Percentiles rank a stretch among this genome's conserved stretches.
Conservation (phyloP, 2,113 vertebrate species). For the Phrynocephalus versicolor region DNA sequence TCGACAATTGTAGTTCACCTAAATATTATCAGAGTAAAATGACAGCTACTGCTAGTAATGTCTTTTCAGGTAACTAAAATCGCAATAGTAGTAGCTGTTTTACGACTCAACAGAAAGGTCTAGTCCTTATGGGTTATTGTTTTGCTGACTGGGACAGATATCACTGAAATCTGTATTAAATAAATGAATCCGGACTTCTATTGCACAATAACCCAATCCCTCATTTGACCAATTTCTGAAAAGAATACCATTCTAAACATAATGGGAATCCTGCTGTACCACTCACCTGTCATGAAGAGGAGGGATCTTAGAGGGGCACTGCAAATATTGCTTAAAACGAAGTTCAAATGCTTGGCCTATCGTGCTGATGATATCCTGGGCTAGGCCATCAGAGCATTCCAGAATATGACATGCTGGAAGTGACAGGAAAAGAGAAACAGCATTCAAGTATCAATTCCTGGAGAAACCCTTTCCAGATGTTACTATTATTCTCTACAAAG, state of each 20-base stretch:
- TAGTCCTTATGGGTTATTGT: not conserved
- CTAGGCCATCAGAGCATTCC: constrained; percentile 92
- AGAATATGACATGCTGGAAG: constrained; percentile 93
- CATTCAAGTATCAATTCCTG: not conserved
- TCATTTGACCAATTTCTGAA: not conserved
- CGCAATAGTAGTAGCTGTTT: not conserved
- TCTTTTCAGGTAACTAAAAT: not conserved
- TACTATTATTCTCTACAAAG: not conserved
- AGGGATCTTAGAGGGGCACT: constrained; percentile 89
- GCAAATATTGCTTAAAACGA: constrained; percentile 95
- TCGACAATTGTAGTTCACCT: not conserved
- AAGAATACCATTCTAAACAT: not conserved
- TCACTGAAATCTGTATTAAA: no score
- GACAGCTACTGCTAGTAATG: not conserved
- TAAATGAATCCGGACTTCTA: not conserved
- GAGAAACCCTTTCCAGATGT: not conserved
- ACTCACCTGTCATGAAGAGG: constrained; percentile 89
- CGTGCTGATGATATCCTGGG: constrained; percentile 94
- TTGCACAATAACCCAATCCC: no score
- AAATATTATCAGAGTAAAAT: not conserved
- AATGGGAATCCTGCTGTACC: not conserved
- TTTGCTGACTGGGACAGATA: not conserved
- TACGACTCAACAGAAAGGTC: no score
- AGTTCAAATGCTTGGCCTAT: constrained; percentile 98
- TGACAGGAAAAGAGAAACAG: constrained; percentile 42